Base-by-base conservation (phyloP, 2,888 invertebrate genomes). In the Pterobdella sp. region DNA sequence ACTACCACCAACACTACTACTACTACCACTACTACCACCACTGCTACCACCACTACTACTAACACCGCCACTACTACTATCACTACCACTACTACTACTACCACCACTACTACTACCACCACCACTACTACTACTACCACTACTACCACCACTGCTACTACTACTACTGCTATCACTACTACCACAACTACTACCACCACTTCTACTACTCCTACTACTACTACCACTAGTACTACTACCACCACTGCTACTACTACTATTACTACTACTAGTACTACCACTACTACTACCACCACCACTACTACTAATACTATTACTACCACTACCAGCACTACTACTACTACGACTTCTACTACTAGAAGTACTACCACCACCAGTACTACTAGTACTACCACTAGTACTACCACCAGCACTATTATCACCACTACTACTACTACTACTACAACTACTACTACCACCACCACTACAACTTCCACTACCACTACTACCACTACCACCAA, bases 401-500 rank as follows among this genome's bases (percentile, higher is more conserved):
- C 60, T 56, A 56, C 60, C 26, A 56, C 60, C 26, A 56, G n/a
- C 26, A 56, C 60, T 56, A 56, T 26, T 56, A 56, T 26, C 26
- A 56, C 60, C 26, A n/a, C 60, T 56, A 56, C 60, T 56, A 18
- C 60, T 56, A 56, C 60, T 56, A 56, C 60, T 56, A 56, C 60
- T 56, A 56, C 60, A 26, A 3, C 60, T 56, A 56, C 60, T 56
- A 56, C 60, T 56, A 56, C 60, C 26, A 56, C 60, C 26, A 56
- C 60, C 26, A 56, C 60, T 56, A n/a, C 60, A 26, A 56, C 60
- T 56, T 14, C 60, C 26, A 56, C 60, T 66, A 66, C 66, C 32
- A 66, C 66, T 66, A 35, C 66, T 66, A 66, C 66, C 32, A 66
- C 66, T 66, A 66, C 66, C 32, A 66, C 66, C 32, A 66, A 26